A percentile compares a stretch with the other conserved stretches of the same genome.
Evolutionary conservation across 2,888 invertebrate species (phyloP).

Genomic region (Stictocephala bisonia): DNA sequence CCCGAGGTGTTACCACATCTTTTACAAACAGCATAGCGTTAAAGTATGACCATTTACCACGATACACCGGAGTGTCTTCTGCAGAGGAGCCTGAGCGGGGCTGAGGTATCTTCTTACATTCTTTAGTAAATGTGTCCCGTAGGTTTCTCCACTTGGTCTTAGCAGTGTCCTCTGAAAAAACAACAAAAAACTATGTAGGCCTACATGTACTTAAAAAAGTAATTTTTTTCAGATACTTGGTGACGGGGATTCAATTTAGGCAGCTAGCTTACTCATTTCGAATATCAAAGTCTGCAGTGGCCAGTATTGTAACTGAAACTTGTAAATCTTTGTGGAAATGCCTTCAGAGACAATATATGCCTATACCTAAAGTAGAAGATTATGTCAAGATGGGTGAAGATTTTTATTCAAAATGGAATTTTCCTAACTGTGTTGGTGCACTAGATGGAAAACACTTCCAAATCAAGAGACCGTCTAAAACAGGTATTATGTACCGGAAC

Average conservation of each 20-base stretch:
- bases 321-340: no score
- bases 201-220: no score
- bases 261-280: no score
- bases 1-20: conserved; percentile 9
- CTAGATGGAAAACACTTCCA: not conserved
- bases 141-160: conserved; percentile 28
- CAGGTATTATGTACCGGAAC: not conserved
- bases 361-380: no score
- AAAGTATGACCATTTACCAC: conserved; percentile 20
- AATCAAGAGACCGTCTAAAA: not conserved
- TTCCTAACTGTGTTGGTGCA: no score
- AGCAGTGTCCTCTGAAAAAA: conserved; percentile 21
- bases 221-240: no score
- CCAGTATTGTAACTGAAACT: no score
- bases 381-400: no score
- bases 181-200: not conserved
- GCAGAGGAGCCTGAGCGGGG: conserved; percentile 14
- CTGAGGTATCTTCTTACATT: conserved; percentile 17
- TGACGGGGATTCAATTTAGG: no score
- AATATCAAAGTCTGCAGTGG: no score
- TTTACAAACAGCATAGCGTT: conserved; percentile 11
- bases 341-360: no score
- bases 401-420: no score
- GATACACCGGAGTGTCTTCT: conserved; percentile 6
- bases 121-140: conserved; percentile 12